Percentiles rank a stretch among this genome's conserved stretches.
Evolutionary conservation across 2,113 vertebrate species (phyloP).

Genomic region (Cyprinodon brontotheroides): DNA sequence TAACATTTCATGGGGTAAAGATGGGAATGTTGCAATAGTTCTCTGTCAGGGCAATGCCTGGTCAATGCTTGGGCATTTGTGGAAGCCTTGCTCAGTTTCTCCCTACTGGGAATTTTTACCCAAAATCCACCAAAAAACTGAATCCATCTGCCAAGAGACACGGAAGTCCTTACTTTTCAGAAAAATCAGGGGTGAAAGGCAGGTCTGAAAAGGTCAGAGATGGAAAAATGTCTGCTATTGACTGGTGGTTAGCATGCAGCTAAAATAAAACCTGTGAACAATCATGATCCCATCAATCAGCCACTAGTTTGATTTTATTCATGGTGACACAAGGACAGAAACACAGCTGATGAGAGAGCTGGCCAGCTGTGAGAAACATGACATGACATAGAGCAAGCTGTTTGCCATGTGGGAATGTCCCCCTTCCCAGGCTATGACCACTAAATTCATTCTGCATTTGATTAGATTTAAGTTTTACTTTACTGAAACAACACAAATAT

Average conservation of each 20-base stretch:
- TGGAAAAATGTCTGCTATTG: conserved; percentile 41
- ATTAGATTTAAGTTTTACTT: conserved; percentile 28
- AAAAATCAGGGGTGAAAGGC: conserved; percentile 27
- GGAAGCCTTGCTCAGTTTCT: conserved; percentile 52
- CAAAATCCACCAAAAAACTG: conserved; percentile 57
- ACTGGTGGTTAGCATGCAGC: conserved; percentile 48
- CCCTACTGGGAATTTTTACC: conserved; percentile 53
- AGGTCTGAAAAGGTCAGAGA: conserved; percentile 58
- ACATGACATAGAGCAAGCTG: conserved; percentile 69
- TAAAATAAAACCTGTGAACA: conserved; percentile 66
- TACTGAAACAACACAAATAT: neutral
- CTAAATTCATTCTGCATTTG: conserved; percentile 49
- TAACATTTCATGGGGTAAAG: conserved; percentile 53
- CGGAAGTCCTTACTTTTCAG: conserved; percentile 55
- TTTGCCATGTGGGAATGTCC: conserved; percentile 74
- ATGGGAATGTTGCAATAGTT: conserved; percentile 43
- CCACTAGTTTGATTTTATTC: conserved; percentile 55
- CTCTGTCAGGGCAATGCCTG: conserved; percentile 39
- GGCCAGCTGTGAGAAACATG: conserved; percentile 59
- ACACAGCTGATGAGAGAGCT: conserved; percentile 26
- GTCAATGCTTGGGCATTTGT: conserved; percentile 13
- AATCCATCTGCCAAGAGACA: conserved; percentile 39
- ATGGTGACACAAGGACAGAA: conserved; percentile 38
- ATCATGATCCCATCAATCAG: conserved; percentile 62
- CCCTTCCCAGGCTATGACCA: conserved; percentile 50